Evolutionary conservation across 2,113 vertebrate genomes (phyloP).

Genomic region (Calidris pugnax): DNA sequence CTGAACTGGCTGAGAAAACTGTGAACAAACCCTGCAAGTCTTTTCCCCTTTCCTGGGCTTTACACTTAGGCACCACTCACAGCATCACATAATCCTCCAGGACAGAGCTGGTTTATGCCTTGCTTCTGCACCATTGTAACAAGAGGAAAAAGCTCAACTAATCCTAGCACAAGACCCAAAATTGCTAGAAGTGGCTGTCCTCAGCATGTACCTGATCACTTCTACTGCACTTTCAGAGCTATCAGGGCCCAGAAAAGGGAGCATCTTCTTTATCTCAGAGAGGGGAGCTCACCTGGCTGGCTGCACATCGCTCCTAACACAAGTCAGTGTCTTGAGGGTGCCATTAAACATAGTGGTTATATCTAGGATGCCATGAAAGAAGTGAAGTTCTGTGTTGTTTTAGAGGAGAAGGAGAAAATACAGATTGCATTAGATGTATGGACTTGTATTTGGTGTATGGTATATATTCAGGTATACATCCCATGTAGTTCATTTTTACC

Average conservation of each 20-base stretch:
- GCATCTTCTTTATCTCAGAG: neutral
- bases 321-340: neutral
- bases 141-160: neutral
- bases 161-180: neutral
- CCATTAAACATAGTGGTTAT: neutral
- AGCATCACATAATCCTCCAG: neutral
- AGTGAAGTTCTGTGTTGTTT: neutral
- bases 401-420: neutral
- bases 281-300: neutral
- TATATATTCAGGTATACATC: neutral
- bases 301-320: neutral
- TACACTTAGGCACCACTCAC: neutral
- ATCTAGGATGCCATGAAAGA: neutral
- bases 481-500: neutral
- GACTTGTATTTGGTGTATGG: neutral
- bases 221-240: neutral
- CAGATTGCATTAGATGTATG: neutral
- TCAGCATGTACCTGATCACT: neutral
- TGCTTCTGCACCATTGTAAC: neutral
- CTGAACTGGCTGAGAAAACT: neutral
- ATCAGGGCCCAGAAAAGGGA: neutral
- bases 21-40: neutral
- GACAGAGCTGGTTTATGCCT: neutral
- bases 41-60: neutral
- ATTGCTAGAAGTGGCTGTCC: neutral